These are phyloP conservation scores for Phylloscopus trochilus DNA, from an alignment of 2,113 vertebrate species.

Conservation along the genomic window DNA sequence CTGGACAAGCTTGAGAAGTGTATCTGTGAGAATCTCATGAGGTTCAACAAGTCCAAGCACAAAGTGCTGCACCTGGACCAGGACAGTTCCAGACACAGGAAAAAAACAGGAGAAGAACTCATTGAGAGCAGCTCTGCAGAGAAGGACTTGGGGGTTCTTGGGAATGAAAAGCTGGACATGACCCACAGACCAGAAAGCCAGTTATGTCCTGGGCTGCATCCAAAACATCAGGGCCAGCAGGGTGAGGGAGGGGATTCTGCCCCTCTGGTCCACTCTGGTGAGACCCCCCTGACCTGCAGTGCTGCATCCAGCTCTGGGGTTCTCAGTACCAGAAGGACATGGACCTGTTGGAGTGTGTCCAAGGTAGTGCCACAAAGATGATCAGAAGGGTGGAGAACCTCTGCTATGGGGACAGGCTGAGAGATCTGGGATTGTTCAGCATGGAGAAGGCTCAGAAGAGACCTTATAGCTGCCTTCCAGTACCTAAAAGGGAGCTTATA, in stretches of 20 bases:
- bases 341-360: background rate
- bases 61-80: background rate
- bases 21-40: background rate
- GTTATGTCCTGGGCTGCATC: fast-evolving
- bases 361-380: background rate
- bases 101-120: background rate
- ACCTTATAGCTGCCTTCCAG: background rate
- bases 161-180: background rate
- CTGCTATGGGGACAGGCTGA: background rate
- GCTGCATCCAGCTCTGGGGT: background rate
- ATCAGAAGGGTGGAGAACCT: background rate
- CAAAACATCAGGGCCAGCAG: fast-evolving
- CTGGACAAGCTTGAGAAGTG: background rate
- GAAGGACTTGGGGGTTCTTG: background rate
- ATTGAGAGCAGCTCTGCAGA: background rate
- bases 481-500: background rate
- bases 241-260: background rate
- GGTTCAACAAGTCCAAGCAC: background rate
- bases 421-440: background rate
- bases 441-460: background rate
- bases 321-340: background rate
- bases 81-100: background rate
- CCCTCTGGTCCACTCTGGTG: background rate
- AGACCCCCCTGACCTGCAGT: background rate
- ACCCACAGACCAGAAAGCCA: background rate